Conservation (phyloP, 2,113 vertebrate genomes). For the Pandion haliaetus region DNA sequence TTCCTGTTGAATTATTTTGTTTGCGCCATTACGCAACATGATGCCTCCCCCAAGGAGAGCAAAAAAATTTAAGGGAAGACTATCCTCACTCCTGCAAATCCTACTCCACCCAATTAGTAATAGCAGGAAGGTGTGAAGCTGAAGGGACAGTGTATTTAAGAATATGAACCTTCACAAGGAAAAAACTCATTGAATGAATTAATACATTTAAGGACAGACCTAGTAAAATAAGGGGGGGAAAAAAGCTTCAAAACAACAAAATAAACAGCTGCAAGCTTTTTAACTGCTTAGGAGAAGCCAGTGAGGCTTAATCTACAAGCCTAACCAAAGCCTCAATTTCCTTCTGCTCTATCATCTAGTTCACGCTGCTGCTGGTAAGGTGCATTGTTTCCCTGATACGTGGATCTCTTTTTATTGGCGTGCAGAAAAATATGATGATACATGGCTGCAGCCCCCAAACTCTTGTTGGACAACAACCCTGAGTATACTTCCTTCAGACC, state of each 20-base stretch:
- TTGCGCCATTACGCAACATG: constrained; percentile 61
- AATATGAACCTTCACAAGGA: not conserved
- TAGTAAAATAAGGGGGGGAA: not conserved
- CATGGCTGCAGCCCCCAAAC: not conserved
- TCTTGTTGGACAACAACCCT: not conserved
- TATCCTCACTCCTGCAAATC: not conserved
- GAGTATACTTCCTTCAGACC: not conserved
- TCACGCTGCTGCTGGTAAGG: not conserved
- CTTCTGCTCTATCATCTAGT: not conserved
- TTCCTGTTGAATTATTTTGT: constrained; percentile 70
- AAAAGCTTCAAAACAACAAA: not conserved
- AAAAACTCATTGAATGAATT: not conserved
- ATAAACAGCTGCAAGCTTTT: not conserved
- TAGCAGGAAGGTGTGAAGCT: constrained; percentile 22
- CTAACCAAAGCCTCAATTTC: not conserved
- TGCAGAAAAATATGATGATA: not conserved
- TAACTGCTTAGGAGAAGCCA: not conserved
- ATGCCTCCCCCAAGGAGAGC: constrained; percentile 19
- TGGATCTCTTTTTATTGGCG: not conserved
- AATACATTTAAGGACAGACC: not conserved
- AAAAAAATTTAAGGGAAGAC: constrained; percentile 18
- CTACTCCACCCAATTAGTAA: constrained; percentile 43
- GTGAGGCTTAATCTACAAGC: not conserved
- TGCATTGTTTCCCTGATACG: not conserved
- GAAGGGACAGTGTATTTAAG: not conserved